Base-by-base conservation (phyloP, 2,888 invertebrate genomes). In the Polyommatus icarus region DNA sequence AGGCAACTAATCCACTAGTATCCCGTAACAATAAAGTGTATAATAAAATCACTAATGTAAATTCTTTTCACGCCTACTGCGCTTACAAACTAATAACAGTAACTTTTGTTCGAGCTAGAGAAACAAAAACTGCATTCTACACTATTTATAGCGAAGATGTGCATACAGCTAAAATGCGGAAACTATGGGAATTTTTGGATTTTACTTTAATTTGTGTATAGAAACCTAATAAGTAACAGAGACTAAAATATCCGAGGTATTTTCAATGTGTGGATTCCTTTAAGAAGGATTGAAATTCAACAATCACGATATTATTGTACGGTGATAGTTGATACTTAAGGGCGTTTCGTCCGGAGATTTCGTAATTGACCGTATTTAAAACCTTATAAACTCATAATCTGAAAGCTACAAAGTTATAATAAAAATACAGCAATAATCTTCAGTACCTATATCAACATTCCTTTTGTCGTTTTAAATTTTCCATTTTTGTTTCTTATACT, bases 51-150 rank as follows among this genome's bases (percentile, higher is more conserved):
- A 72, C 36, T 40, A 72, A 24, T 75, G 54, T 54, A 50, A 54
- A 82, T 82, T 82, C 81, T 77, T 79, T 78, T 79, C 81, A 82
- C 81, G 81, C 50, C 75, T 50, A 78, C 73, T 80, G 71, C 77
- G 71, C 76, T 78, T 78, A 79, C 76, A 78, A 77, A 24, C 79
- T 79, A 81, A 82, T 82, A 82, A 80, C 81, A 82, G 81, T 83
- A 80, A 79, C 77, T 82, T 80, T 79, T 80, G 78, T 80, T 72
- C 80, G 59, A 81, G 80, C 80, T 78, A 80, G 80, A 29, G 54
- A 46, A 50, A 75, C 75, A 75, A 75, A 75, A 75, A 75, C 50
- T 75, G 75, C 75, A 75, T 75, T 75, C 75, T 75, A 50, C 18
- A 50, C 54, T 75, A 75, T 75, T 75, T 75, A 75, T 75, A 75